Evolutionary conservation across 2,888 invertebrate species (phyloP), one percentile per base, ranked within the genome.

Genomic region (Cataglyphis cursor): DNA sequence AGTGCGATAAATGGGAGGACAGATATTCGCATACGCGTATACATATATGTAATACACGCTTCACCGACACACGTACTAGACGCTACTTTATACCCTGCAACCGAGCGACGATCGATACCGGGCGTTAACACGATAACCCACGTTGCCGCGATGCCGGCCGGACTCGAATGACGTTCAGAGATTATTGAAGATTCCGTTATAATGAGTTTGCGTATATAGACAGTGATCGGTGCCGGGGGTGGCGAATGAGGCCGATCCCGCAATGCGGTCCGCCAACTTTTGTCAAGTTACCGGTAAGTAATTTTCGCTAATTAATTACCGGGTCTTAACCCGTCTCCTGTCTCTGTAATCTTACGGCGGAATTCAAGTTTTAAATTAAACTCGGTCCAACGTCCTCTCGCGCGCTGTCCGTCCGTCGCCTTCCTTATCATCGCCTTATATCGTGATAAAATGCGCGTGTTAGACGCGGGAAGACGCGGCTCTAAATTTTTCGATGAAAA

Each of bases 101-200:
- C 64, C 82, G 64, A 85, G 81, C 68, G 48, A 85, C 87, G 90
- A 88, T 89, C 89, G 89, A 89, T 89, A 57, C 41, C 85, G 82
- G 85, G 89, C 90, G 90, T 90, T 90, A 90, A 90, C 90, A 89
- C 88, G 90, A 90, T 90, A 90, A 90, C 88, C 83, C 90, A n/a
- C n/a, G 51, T n/a, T 51, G 88, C 82, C 90, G 85, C 87, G 84
- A 85, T 88, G 89, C 84, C 82, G 87, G 86, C 81, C 78, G 78
- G 78, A 70, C 82, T 86, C 84, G 72, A 84, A 73, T 65, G 89
- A 88, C 87, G 84, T 82, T 74, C 85, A 83, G 85, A 88, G 89
- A 89, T 89, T 87, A 84, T 28, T 54, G 81, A 83, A 73, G 85
- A 90, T 90, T 89, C 84, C 87, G 75, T 84, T 89, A 82, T 90